These are phyloP conservation scores for Tupiocoris notatus DNA, from an alignment of 2,888 invertebrate species.

Conservation along the genomic window DNA sequence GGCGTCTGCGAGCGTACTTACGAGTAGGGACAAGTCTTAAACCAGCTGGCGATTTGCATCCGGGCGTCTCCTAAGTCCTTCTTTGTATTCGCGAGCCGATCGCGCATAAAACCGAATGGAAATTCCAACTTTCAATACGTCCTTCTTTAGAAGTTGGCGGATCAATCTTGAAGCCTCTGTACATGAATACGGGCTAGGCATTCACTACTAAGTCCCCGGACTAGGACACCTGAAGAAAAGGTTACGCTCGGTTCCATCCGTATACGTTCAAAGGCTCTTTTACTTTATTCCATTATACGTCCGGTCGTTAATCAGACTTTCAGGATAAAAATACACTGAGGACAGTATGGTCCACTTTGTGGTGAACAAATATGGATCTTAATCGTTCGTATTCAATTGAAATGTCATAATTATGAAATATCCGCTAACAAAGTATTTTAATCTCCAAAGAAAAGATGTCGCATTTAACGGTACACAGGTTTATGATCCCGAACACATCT, in stretches of 20 bases:
- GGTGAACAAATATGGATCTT: too few species aligned
- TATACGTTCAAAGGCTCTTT: not conserved
- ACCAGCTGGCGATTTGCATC: slow-evolving; percentile 34
- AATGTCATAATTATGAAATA: too few species aligned
- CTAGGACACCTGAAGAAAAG: not conserved
- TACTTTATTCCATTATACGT: not conserved
- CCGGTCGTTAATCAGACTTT: not conserved
- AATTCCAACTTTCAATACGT: slow-evolving; percentile 42
- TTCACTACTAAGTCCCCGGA: not conserved
- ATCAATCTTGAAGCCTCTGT: slow-evolving; percentile 24
- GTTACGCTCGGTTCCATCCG: not conserved
- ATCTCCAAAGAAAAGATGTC: too few species aligned
- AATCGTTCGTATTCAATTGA: too few species aligned
- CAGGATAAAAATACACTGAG: too few species aligned
- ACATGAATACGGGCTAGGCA: not conserved
- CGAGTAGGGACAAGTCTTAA: slow-evolving; percentile 16
- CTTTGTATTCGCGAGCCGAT: slow-evolving; percentile 33
- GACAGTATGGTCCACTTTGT: too few species aligned
- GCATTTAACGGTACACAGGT: too few species aligned
- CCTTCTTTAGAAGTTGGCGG: slow-evolving; percentile 25
- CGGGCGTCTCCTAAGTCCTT: slow-evolving; percentile 14
- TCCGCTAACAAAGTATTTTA: too few species aligned
- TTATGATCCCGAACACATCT: too few species aligned
- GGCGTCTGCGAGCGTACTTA: not conserved
- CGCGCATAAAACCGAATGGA: slow-evolving; percentile 40